Evolutionary conservation across 2,113 vertebrate species (phyloP), one percentile per base, ranked within the genome.

Genomic region (Podilymbus podiceps): DNA sequence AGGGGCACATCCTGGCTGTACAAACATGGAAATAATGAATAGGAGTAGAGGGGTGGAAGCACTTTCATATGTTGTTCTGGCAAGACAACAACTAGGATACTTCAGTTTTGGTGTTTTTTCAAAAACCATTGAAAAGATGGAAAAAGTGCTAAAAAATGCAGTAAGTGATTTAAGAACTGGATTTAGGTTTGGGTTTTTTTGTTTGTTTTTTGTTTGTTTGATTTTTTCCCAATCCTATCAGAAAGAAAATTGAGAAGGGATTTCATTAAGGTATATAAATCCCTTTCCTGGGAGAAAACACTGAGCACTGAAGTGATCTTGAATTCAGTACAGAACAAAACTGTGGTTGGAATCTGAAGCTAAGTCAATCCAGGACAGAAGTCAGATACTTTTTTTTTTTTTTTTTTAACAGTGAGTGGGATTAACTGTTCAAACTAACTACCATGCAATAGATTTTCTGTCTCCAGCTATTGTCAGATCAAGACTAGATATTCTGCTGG

Each of bases 381-480:
- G 42, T 80, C 71, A 80, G 16, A 71, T 66, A 15, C 38, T 5
- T 11, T 40, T 59, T 80, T 28, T 38, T 64, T 50, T 67, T 55
- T 46, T 64, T 59, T 67, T 59, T 46, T 49, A 75, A 33, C 38
- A 78, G 35, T 53, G 40, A 72, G 77, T 77, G 31, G 49, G 49
- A 79, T 82, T 81, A 93, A 81, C 93, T 33, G 86, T 88, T 93
- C 56, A 71, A 78, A 88, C n/a, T 90, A 90, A 75, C 73, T 94
- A 84, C 35, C 27, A 85, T 89, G 79, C 44, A 67, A n/a, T 25
- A 78, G 76, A 81, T 96, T 87, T 90, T 81, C 40, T 90, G 64
- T 82, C 95, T 94, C 64, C 58, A 94, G 56, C 42, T 93, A 60
- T 53, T 92, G 73, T 95, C 77, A 92, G 77, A 94, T 95, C 83